Evolutionary conservation across 2,797 vertebrate genomes (phyloP), one percentile per base, ranked within the genome.

Genomic region (Macroramphosus scolopax): DNA sequence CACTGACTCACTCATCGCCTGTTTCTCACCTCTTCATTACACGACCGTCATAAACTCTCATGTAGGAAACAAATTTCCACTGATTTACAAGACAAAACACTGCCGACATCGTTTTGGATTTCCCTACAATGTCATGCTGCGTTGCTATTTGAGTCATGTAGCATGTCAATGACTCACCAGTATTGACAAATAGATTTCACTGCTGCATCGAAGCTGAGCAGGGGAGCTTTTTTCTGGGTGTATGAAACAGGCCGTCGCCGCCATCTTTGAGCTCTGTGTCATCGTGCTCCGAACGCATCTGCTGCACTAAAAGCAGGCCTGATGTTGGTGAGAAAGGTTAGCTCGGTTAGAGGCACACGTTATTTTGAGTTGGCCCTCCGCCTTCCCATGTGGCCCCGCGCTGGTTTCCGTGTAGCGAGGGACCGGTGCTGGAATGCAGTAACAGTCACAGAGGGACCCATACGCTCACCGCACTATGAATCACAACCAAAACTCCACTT

Each of bases 401-500:
- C 53, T 55, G 66, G 75, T 82, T 81, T 75, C 70, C 70, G 68
- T 80, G 80, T 74, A 72, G 62, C 58, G 46, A 78, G 40, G 82
- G 67, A 75, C 76, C 67, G 57, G 63, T 58, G 73, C 72, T 53
- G 83, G 87, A 86, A 85, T 88, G 85, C 81, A 78, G 66, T 43
- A 72, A 78, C 66, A 59, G 83, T 78, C 83, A 78, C 64, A 56
- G 55, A 78, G 72, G 72, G 83, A 84, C 83, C 77, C 82, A 74
- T 63, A 65, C 71, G 25, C 63, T 80, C 77, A 82, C 85, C 81
- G n/a, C 84, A 88, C 74, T 63, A 75, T 81, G 84, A 88, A 84
- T 87, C 84, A 85, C 83, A 86, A 82, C 68, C 77, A 56, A 82
- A 82, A 80, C 80, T 77, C 71, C 71, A 68, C 78, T 87, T 89